Conservation (phyloP, 2,797 vertebrate species). For the Danio jaintianensis region DNA sequence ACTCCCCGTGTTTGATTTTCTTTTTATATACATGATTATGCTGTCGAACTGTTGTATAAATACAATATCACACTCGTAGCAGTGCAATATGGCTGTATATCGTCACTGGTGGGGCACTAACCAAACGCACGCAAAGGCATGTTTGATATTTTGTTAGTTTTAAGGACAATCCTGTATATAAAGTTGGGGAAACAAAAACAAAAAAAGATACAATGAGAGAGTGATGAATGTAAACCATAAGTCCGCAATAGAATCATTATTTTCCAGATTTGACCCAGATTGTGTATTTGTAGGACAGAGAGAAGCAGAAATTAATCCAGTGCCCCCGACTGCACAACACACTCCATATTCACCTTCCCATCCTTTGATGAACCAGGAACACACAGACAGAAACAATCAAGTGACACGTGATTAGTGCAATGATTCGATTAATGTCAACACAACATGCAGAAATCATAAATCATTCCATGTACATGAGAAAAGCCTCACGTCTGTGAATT, state of each 20-base stretch:
- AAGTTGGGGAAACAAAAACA: no score
- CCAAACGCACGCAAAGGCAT: no score
- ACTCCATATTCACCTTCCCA: slow-evolving; percentile 83
- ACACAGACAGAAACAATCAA: slow-evolving; percentile 75
- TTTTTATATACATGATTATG: no score
- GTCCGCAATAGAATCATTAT: background rate
- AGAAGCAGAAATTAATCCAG: slow-evolving; percentile 8
- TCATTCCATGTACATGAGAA: background rate
- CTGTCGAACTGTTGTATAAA: no score
- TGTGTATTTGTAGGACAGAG: background rate
- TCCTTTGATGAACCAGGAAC: slow-evolving; percentile 81
- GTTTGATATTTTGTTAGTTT: no score
- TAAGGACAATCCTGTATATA: no score
- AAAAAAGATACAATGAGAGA: no score
- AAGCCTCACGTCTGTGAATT: background rate
- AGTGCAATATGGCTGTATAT: no score
- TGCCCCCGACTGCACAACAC: slow-evolving; percentile 21
- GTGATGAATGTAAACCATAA: background rate
- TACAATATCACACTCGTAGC: no score
- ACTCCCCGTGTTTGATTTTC: no score
- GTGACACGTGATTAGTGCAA: slow-evolving; percentile 29
- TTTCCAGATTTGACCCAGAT: slow-evolving; percentile 31
- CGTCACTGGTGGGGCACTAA: no score
- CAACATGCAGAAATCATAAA: slow-evolving; percentile 46
- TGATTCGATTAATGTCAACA: slow-evolving; percentile 44